These are phyloP conservation scores for Drosophila ambigua DNA, from an alignment of 1,140 invertebrate species.

Conservation along the genomic window DNA sequence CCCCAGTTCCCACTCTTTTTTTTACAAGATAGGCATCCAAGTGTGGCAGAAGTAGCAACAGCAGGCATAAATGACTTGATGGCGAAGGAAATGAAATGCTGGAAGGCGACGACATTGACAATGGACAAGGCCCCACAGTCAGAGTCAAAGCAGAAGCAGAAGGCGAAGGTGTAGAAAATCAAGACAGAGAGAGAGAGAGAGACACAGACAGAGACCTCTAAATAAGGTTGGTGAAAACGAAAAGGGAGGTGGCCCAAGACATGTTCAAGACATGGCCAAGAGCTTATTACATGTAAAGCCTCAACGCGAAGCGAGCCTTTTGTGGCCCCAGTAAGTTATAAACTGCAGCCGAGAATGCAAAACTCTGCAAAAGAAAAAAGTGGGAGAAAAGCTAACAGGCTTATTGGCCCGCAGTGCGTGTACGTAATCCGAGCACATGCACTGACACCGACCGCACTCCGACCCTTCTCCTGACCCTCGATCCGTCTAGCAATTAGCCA, in stretches of 20 bases:
- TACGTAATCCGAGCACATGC: constrained; percentile 64
- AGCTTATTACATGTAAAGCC: constrained; percentile 79
- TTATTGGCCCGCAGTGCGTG: constrained; percentile 43
- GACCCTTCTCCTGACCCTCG: constrained; percentile 6
- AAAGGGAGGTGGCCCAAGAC: constrained; percentile 49
- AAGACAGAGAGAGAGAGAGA: constrained; percentile 25
- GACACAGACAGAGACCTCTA: constrained; percentile 19
- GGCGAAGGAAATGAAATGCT: constrained; percentile 72
- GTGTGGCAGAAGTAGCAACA: constrained; percentile 50
- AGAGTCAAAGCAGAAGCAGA: constrained; percentile 24
- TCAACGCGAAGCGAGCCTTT: constrained; percentile 29
- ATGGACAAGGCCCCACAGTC: constrained; percentile 36
- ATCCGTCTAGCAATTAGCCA: constrained; percentile 60
- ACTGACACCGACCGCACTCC: constrained; percentile 51
- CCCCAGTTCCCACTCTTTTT: constrained; percentile 26
- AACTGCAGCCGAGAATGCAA: constrained; percentile 47
- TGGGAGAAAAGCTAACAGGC: constrained; percentile 43
- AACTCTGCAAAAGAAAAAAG: constrained; percentile 1
- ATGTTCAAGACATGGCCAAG: constrained; percentile 53
- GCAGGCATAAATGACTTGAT: constrained; percentile 57
- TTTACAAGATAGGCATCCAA: constrained; percentile 39
- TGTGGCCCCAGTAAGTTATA: constrained; percentile 43
- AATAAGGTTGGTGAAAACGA: not conserved
- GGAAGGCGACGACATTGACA: constrained; percentile 77
- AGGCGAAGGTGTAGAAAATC: constrained; percentile 55